phyloP scores from a whole-genome alignment of 2,113 vertebrate genomes.

The Zapus hudsonius region DNA sequence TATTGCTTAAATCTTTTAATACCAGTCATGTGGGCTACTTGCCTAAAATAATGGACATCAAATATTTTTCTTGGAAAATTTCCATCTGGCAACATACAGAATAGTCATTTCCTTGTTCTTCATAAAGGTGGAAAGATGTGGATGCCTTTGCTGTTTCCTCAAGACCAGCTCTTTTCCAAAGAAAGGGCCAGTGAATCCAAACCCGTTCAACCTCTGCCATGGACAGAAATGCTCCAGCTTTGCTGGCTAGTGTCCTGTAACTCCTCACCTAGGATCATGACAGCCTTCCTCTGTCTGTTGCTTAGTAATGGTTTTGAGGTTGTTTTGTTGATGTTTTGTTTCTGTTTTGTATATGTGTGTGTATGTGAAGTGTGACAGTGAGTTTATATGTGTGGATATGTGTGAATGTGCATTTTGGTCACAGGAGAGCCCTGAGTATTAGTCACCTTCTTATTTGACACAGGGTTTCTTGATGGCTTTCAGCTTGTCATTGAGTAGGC shows the following conservation, averaged over 20 bases:
- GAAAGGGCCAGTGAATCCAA: not conserved
- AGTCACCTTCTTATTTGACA: too few species aligned
- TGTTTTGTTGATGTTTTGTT: not conserved
- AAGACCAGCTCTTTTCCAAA: not conserved
- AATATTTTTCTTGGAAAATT: slow-evolving; percentile 21
- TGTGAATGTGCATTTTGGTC: too few species aligned
- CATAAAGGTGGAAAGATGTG: not conserved
- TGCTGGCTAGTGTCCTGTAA: not conserved
- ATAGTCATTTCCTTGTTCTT: not conserved
- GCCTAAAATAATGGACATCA: not conserved
- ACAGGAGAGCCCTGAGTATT: too few species aligned
- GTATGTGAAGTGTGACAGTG: too few species aligned
- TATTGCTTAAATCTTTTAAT: not conserved
- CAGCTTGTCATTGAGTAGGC: too few species aligned
- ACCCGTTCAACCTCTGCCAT: not conserved
- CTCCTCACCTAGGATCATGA: not conserved
- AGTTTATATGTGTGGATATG: too few species aligned
- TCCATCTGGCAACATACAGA: not conserved
- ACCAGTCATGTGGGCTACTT: not conserved
- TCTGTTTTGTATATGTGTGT: too few species aligned
- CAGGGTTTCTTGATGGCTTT: too few species aligned
- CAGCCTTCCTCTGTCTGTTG: not conserved
- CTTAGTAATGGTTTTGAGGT: too few species aligned
- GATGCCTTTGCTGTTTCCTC: not conserved
- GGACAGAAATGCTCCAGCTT: not conserved